Conservation (phyloP, 2,888 invertebrate genomes). For the Trissolcus japonicus region DNA sequence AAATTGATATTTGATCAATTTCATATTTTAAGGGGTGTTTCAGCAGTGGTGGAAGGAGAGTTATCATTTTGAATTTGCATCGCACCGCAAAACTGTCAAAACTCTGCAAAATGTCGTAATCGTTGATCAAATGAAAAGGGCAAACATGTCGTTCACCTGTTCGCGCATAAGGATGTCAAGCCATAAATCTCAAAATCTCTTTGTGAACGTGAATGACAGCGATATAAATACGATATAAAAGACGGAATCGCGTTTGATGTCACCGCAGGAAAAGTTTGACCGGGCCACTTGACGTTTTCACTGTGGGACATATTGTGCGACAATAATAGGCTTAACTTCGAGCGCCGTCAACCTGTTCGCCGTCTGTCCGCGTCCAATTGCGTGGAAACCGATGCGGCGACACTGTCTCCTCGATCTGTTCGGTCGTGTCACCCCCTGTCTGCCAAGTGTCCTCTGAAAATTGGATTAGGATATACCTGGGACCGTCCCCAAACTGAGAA, state of each 20-base stretch:
- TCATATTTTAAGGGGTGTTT: too few relatives aligned
- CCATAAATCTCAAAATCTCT: slow-evolving; percentile 51
- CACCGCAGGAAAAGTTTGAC: slow-evolving; percentile 47
- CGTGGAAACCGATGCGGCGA: slow-evolving; percentile 64
- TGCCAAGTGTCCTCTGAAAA: slow-evolving; percentile 34
- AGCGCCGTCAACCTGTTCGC: slow-evolving; percentile 59
- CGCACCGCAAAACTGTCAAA: background rate
- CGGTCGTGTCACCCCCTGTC: slow-evolving; percentile 39
- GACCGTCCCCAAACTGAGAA: slow-evolving; percentile 14
- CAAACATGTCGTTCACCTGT: slow-evolving; percentile 36
- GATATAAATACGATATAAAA: slow-evolving; percentile 52
- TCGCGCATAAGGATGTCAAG: slow-evolving; percentile 30
- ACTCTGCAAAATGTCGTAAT: slow-evolving; percentile 17
- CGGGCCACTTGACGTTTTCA: slow-evolving; percentile 73
- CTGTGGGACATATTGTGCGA: slow-evolving; percentile 67
- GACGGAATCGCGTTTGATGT: slow-evolving; percentile 56
- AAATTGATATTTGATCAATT: background rate
- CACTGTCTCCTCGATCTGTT: slow-evolving; percentile 59
- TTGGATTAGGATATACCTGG: slow-evolving; percentile 46
- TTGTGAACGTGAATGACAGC: slow-evolving; percentile 47
- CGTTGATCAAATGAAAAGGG: background rate
- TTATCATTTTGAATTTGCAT: background rate
- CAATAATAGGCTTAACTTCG: slow-evolving; percentile 74
- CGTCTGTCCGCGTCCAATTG: slow-evolving; percentile 69
- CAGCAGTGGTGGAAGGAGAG: background rate